These are phyloP conservation scores for Tokudaia muenninki DNA, from an alignment of 2,797 vertebrate species.

Conservation along the genomic window DNA sequence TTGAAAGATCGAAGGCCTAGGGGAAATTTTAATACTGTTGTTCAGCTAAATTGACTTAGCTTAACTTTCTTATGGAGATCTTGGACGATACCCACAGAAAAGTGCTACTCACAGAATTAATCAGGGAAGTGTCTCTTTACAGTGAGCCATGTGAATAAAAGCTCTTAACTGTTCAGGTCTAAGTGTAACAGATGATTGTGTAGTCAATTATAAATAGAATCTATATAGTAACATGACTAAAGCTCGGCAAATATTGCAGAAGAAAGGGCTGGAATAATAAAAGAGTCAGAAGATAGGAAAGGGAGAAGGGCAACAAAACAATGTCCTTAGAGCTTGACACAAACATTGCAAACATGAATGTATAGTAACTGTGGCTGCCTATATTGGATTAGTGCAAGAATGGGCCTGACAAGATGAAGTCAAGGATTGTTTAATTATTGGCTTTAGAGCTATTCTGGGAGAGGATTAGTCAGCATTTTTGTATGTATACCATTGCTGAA, in stretches of 20 bases:
- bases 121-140: background rate
- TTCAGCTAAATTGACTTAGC: background rate
- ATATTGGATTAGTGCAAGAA: background rate
- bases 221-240: background rate
- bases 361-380: background rate
- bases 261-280: background rate
- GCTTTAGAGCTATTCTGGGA: background rate
- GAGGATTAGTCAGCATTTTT: background rate
- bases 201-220: background rate
- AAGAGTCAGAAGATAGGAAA: background rate
- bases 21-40: background rate
- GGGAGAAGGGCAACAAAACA: background rate
- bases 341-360: background rate
- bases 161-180: background rate
- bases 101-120: background rate
- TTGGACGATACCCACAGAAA: background rate
- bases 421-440: background rate
- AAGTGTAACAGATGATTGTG: background rate
- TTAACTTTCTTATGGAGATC: background rate
- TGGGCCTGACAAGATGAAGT: background rate
- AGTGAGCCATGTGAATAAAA: background rate
- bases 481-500: background rate
- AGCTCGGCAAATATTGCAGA: background rate
- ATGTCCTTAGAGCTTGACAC: background rate
- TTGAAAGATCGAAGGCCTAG: background rate